Evolutionary conservation across 2,888 invertebrate genomes (phyloP).

Genomic region (Diarsia dahlii): DNA sequence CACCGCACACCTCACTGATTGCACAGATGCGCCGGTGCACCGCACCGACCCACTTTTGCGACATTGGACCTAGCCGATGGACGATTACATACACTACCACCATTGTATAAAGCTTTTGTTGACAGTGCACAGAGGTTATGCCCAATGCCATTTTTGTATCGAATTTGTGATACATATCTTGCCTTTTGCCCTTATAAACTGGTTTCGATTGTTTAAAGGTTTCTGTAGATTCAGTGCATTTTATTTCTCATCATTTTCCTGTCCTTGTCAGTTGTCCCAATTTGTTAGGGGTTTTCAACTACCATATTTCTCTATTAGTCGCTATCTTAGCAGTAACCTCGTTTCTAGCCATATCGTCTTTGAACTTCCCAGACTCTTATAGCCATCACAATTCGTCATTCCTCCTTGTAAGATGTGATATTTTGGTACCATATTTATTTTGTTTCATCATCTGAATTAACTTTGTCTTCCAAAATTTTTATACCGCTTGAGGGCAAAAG

Average conservation of each 20-base stretch:
- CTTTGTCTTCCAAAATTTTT: background rate
- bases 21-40: slow-evolving; percentile 67
- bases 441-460: background rate
- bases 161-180: background rate
- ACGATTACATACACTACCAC: slow-evolving; percentile 39
- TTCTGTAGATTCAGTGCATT: background rate
- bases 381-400: no score
- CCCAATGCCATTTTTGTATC: slow-evolving; percentile 3
- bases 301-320: background rate
- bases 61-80: slow-evolving; percentile 63
- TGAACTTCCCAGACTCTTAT: no score
- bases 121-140: slow-evolving; percentile 22
- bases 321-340: background rate
- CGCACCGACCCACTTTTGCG: slow-evolving; percentile 65
- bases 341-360: background rate
- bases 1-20: slow-evolving; percentile 61
- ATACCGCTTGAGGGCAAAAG: no score
- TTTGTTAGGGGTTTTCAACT: background rate
- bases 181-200: background rate
- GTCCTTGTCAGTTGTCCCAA: background rate
- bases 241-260: background rate
- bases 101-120: slow-evolving; percentile 42
- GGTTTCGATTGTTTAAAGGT: background rate
- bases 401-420: background rate
- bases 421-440: background rate